phyloP scores from a whole-genome alignment of 1,140 invertebrate genomes.

The Maniola jurtina region DNA sequence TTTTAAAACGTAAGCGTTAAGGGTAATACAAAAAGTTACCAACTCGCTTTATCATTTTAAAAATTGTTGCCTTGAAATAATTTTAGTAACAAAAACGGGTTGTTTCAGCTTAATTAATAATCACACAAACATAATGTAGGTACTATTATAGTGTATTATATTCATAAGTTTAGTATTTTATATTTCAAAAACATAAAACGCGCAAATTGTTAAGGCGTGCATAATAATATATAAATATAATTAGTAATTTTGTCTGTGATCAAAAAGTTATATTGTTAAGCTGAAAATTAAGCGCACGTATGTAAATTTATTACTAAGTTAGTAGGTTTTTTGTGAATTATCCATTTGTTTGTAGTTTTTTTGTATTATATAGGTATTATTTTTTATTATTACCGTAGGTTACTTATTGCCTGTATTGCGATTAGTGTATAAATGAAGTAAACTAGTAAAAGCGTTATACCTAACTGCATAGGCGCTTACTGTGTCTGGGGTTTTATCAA shows the following conservation, averaged over 20 bases:
- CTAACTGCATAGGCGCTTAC: too few relatives aligned
- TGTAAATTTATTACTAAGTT: conserved; percentile 8
- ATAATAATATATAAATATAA: conserved; percentile 60
- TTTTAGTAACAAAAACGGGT: conserved; percentile 64
- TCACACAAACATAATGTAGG: conserved; percentile 40
- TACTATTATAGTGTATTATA: conserved; percentile 62
- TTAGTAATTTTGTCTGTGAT: conserved; percentile 77
- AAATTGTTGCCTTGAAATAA: conserved; percentile 67
- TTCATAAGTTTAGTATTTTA: conserved; percentile 73
- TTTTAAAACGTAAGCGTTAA: conserved; percentile 40
- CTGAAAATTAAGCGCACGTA: conserved; percentile 65
- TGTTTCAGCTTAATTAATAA: conserved; percentile 62
- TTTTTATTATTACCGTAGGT: too few relatives aligned
- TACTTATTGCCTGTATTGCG: too few relatives aligned
- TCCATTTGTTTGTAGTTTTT: neutral
- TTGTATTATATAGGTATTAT: neutral
- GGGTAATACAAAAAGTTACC: conserved; percentile 45
- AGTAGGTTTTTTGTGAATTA: conserved; percentile 2
- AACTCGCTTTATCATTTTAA: conserved; percentile 57
- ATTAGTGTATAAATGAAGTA: too few relatives aligned
- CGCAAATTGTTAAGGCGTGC: conserved; percentile 58
- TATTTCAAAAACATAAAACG: conserved; percentile 66
- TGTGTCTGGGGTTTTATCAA: too few relatives aligned
- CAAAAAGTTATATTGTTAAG: conserved; percentile 77
- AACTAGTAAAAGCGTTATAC: too few relatives aligned